Evolutionary conservation across 2,113 vertebrate genomes (phyloP).

Genomic region (Muscicapa adusta): DNA sequence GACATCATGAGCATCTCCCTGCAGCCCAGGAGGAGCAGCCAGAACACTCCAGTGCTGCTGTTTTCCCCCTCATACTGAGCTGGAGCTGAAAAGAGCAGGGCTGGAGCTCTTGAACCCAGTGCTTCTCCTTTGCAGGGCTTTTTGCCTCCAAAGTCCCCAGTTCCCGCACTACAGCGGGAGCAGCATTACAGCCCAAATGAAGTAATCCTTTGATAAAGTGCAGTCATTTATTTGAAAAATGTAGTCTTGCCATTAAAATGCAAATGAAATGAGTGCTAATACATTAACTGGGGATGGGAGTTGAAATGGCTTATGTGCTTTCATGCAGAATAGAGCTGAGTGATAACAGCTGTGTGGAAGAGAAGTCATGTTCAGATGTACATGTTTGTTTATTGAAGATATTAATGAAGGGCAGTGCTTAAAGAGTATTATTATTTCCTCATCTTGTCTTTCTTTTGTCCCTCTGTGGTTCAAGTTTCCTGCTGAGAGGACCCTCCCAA

Average conservation of each 20-base stretch:
- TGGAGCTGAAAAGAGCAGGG: neutral
- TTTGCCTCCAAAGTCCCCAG: neutral
- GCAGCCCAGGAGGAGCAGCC: neutral
- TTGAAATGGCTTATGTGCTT: slow-evolving; percentile 64
- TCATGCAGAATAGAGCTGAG: slow-evolving; percentile 65
- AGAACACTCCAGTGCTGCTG: neutral
- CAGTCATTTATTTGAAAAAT: slow-evolving; percentile 67
- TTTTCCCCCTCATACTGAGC: neutral
- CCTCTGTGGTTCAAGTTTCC: neutral
- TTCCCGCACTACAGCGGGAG: neutral
- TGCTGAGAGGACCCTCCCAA: neutral
- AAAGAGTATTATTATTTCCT: slow-evolving; percentile 2
- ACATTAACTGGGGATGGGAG: slow-evolving; percentile 58
- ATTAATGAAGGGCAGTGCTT: slow-evolving; percentile 47
- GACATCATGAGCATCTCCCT: neutral
- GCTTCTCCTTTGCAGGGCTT: neutral
- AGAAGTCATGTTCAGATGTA: neutral
- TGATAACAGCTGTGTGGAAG: slow-evolving; percentile 25
- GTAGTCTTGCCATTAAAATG: slow-evolving; percentile 71
- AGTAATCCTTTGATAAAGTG: slow-evolving; percentile 70
- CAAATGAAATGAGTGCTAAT: slow-evolving; percentile 71
- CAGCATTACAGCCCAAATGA: slow-evolving; percentile 22
- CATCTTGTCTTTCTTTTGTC: slow-evolving; percentile 31
- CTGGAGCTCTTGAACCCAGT: neutral
- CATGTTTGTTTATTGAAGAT: slow-evolving; percentile 61